These are phyloP conservation scores for Coleophora flavipennella DNA, from an alignment of 2,888 invertebrate species.

Conservation along the genomic window DNA sequence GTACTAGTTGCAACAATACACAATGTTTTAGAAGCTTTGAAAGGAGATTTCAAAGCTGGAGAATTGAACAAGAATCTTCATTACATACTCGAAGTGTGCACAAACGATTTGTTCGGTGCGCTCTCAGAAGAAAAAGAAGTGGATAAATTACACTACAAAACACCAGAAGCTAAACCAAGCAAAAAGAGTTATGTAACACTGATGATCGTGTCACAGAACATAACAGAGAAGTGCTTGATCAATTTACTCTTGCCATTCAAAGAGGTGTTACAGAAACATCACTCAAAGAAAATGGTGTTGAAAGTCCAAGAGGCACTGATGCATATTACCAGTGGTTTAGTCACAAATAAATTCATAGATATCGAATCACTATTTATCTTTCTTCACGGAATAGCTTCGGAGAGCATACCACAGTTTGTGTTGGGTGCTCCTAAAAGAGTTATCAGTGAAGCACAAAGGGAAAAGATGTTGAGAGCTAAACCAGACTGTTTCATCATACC, in stretches of 20 bases:
- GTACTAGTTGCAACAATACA: constrained; percentile 93
- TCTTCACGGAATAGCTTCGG: constrained; percentile 84
- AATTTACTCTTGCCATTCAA: constrained; percentile 87
- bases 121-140: constrained; percentile 95
- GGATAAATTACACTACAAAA: constrained; percentile 83
- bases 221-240: constrained; percentile 82
- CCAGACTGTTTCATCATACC: constrained; percentile 86
- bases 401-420: constrained; percentile 82
- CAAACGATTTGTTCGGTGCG: constrained; percentile 90
- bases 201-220: constrained; percentile 83
- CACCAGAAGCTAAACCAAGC: constrained; percentile 85
- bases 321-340: constrained; percentile 85
- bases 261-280: constrained; percentile 81
- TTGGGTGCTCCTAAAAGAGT: constrained; percentile 65
- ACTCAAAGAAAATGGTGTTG: constrained; percentile 83
- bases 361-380: constrained; percentile 83
- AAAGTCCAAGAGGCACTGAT: constrained; percentile 87
- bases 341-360: constrained; percentile 84
- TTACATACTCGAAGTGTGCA: constrained; percentile 86
- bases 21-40: constrained; percentile 82
- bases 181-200: constrained; percentile 91
- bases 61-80: constrained; percentile 86
- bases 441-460: constrained; percentile 68
- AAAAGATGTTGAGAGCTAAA: constrained; percentile 67
- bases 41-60: constrained; percentile 77